Conservation (phyloP, 2,797 vertebrate species). For the Megalops cyprinoides region DNA sequence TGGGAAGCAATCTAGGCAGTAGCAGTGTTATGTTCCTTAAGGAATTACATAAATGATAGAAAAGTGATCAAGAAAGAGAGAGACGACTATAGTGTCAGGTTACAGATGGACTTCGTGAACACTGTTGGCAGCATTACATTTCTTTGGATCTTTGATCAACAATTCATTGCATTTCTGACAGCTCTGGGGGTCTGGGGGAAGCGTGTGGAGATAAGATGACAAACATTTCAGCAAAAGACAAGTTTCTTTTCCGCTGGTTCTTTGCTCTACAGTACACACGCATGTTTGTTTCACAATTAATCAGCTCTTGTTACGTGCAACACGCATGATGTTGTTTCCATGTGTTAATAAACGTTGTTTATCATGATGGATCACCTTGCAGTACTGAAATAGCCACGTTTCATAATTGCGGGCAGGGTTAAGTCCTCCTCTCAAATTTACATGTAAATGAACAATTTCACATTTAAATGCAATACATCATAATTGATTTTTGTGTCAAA, state of each 20-base stretch:
- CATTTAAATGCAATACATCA: constrained; percentile 52
- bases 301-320: constrained; percentile 35
- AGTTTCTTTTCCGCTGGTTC: not conserved
- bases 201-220: not conserved
- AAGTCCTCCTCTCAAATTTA: constrained; percentile 44
- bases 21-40: no score
- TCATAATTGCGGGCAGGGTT: constrained; percentile 45
- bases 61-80: not conserved
- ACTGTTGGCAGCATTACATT: not conserved
- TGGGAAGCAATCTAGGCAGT: no score
- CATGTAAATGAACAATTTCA: constrained; percentile 52
- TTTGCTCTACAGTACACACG: constrained; percentile 17
- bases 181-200: not conserved
- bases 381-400: constrained; percentile 23
- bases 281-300: constrained; percentile 43
- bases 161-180: not conserved
- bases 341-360: constrained; percentile 41
- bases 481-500: constrained; percentile 50
- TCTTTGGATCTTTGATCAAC: not conserved
- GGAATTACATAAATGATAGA: no score
- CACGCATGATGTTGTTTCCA: constrained; percentile 3
- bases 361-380: constrained; percentile 48
- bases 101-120: not conserved
- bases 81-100: not conserved
- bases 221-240: not conserved